Evolutionary conservation across 2,888 invertebrate genomes (phyloP), one percentile per base, ranked within the genome.

Genomic region (Dugesia japonica): DNA sequence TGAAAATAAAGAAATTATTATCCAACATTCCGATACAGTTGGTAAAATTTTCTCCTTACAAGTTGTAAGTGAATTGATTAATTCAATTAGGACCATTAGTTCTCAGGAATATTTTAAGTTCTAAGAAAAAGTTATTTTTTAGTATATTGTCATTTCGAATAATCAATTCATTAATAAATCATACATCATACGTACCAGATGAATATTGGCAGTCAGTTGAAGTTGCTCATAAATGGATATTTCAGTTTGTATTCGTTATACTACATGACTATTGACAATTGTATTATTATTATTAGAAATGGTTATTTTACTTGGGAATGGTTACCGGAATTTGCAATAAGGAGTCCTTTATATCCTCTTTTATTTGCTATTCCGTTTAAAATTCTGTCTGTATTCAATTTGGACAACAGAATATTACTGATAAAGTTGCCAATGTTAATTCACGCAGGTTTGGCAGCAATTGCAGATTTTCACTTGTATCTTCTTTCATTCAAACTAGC

Each of bases 251-350:
- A 27, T 17, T 71, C 27, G 15, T 28, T 28, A n/a, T n/a, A n/a
- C n/a, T n/a, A n/a, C n/a, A n/a, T n/a, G n/a, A n/a, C n/a, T n/a
- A n/a, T n/a, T n/a, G n/a, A n/a, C n/a, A n/a, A n/a, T n/a, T n/a
- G n/a, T n/a, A n/a, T n/a, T n/a, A 31, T 31, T 31, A 38, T 27
- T 20, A 79, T 38, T 76, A 83, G 84, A 28, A 93, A 92, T 86
- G 95, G 95, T 74, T 89, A 91, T 81, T 84, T 92, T 78, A 94
- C 95, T 0, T 98, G 97, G 97, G 97, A 97, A 85, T 97, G 97
- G 97, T 86, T 86, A 71, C 85, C 88, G 79, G 56, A 56, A 23
- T 20, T 23, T 23, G 91, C 91, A 26, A 89, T 97, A 77, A 88
- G 97, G 79, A 93, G 91, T 82, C 92, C 91, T 82, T 82, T 91